Percentiles rank a stretch among this genome's conserved stretches.
These are phyloP conservation scores for Cryptocheilus praepositus DNA, from an alignment of 2,888 invertebrate species.

Conservation along the genomic window DNA sequence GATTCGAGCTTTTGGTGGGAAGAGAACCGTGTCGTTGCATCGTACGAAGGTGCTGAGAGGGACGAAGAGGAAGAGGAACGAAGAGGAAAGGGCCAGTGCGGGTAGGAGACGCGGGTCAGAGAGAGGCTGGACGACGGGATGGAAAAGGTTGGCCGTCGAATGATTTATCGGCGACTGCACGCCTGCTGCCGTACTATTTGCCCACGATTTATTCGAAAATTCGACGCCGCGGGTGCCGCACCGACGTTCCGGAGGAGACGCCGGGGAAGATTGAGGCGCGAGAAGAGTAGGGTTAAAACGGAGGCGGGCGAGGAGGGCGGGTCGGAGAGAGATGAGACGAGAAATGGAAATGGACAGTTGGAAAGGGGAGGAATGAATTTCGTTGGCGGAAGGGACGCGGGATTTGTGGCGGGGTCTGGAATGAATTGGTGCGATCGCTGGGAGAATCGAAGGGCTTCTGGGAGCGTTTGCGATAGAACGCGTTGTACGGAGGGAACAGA, in stretches of 20 bases:
- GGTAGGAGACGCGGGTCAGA: conserved; percentile 5
- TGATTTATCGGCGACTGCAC: conserved; percentile 59
- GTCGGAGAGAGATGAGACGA: neutral
- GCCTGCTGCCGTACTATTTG: conserved; percentile 50
- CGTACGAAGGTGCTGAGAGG: too few relatives aligned
- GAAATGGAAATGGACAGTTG: conserved; percentile 4
- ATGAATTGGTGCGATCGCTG: too few relatives aligned
- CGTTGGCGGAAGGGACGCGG: too few relatives aligned
- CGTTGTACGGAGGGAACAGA: too few relatives aligned
- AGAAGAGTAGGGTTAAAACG: conserved; percentile 10
- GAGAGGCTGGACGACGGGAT: conserved; percentile 20
- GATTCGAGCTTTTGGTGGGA: neutral
- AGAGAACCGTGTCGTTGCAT: too few relatives aligned
- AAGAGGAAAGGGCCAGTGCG: conserved; percentile 16
- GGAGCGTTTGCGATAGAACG: too few relatives aligned
- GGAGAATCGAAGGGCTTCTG: too few relatives aligned
- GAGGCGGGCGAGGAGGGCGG: neutral
- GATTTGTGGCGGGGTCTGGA: too few relatives aligned
- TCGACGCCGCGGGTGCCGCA: conserved; percentile 49
- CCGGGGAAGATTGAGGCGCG: conserved; percentile 17
- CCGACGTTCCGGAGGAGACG: conserved; percentile 19
- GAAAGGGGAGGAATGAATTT: neutral
- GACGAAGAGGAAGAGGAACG: conserved; percentile 1
- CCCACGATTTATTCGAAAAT: conserved; percentile 62
- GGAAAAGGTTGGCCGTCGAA: conserved; percentile 44